phyloP scores from a whole-genome alignment of 2,888 invertebrate species.

The Trachelus troglodyta region DNA sequence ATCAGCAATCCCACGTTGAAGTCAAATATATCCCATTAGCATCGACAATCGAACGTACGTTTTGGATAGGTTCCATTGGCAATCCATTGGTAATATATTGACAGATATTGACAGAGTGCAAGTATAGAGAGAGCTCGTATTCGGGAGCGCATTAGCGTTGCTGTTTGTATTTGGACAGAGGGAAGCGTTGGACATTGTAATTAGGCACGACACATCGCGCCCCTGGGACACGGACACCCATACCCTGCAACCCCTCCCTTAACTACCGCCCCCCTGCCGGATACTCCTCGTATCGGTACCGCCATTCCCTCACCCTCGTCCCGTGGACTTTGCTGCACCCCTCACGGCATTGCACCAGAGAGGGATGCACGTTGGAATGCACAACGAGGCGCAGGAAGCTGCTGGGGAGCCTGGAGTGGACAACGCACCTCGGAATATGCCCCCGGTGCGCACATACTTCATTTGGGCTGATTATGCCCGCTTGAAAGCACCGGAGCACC shows the following conservation, averaged over 20 bases:
- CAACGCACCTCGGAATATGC: constrained; percentile 38
- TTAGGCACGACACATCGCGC: constrained; percentile 65
- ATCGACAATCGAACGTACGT: too few species aligned
- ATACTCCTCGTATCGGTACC: constrained; percentile 23
- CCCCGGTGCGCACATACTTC: constrained; percentile 54
- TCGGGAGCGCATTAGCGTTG: constrained; percentile 52
- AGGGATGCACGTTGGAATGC: too few species aligned
- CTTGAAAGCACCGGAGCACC: constrained; percentile 10
- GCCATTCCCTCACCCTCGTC: constrained; percentile 13
- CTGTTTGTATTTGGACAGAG: constrained; percentile 61
- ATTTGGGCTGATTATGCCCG: constrained; percentile 57
- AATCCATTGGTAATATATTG: constrained; percentile 34
- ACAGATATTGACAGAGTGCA: constrained; percentile 49
- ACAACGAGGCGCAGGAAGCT: too few species aligned
- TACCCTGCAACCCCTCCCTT: too few species aligned
- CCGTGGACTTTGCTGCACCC: constrained; percentile 2
- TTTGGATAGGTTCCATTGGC: too few species aligned
- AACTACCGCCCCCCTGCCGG: neutral
- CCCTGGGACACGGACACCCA: constrained; percentile 50
- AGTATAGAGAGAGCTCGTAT: constrained; percentile 12
- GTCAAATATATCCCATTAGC: too few species aligned
- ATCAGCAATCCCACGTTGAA: too few species aligned
- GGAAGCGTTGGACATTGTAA: constrained; percentile 63
- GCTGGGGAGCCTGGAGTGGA: neutral
- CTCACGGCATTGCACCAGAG: too few species aligned